Conservation (phyloP, 2,797 vertebrate genomes). For the Chaetodon trifasciatus region DNA sequence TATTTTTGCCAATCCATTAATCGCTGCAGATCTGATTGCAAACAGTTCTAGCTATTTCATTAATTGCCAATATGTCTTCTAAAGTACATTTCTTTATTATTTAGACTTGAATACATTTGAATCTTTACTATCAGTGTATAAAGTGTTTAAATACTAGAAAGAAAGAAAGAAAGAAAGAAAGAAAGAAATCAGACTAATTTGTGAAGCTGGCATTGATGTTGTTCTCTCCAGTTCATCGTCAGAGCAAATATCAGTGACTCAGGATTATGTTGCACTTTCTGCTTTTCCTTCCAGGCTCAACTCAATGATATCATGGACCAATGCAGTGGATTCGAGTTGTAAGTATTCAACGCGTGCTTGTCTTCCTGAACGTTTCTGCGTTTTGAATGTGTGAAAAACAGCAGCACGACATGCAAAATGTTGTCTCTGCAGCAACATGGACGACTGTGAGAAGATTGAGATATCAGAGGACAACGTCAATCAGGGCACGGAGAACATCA, state of each 20-base stretch:
- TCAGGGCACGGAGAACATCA: slow-evolving; percentile 96
- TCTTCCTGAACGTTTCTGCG: not conserved
- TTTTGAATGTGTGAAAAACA: not conserved
- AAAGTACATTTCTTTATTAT: not conserved
- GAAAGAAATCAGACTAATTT: not conserved
- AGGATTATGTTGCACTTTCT: not conserved
- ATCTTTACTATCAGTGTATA: not conserved
- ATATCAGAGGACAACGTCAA: slow-evolving; percentile 99
- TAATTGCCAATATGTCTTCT: not conserved
- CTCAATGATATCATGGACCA: slow-evolving; percentile 98
- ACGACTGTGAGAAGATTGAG: slow-evolving; percentile 98
- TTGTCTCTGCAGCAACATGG: slow-evolving; percentile 90
- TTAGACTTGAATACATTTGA: not conserved
- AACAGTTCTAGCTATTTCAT: not conserved
- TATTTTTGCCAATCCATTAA: not conserved
- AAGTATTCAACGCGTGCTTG: slow-evolving; percentile 79
- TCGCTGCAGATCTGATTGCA: not conserved
- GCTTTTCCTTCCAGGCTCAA: slow-evolving; percentile 84
- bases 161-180: not conserved
- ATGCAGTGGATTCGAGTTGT: slow-evolving; percentile 98
- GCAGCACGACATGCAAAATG: not conserved
- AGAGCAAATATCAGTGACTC: not conserved
- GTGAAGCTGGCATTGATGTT: too few relatives aligned
- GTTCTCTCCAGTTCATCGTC: not conserved
- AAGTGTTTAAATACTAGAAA: not conserved